A percentile compares a stretch with the other conserved stretches of the same genome.
Evolutionary conservation across 2,888 invertebrate genomes (phyloP).

Genomic region (Oithona nana): DNA sequence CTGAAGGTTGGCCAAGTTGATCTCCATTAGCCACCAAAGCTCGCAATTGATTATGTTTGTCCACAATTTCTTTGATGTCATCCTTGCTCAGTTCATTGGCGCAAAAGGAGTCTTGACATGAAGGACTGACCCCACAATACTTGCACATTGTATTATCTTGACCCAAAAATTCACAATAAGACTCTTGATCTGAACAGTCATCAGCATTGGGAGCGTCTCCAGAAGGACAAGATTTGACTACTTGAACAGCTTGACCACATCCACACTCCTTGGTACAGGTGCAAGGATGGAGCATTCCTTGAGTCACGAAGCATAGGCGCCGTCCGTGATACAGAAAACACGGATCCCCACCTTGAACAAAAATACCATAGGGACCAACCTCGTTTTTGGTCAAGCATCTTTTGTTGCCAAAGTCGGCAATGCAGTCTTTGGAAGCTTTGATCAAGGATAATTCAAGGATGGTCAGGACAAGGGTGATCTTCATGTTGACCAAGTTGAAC

Average conservation of each 20-base stretch:
- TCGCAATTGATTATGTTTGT: not conserved
- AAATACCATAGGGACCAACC: not conserved
- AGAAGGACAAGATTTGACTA: no score
- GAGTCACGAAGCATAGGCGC: no score
- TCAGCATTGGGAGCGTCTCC: no score
- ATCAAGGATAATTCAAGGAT: no score
- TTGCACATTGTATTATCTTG: not conserved
- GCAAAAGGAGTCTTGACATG: not conserved
- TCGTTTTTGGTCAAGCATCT: not conserved
- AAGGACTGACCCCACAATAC: not conserved
- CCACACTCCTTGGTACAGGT: not conserved
- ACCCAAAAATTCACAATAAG: not conserved
- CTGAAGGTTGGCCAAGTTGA: not conserved
- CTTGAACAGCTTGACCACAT: not conserved
- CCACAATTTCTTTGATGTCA: not conserved
- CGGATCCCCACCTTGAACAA: not conserved
- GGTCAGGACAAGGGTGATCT: no score
- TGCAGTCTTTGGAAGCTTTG: not conserved
- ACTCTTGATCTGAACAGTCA: not conserved
- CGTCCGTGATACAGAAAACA: not conserved
- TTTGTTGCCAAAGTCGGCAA: not conserved
- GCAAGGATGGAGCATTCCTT: not conserved
- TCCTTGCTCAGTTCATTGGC: not conserved
- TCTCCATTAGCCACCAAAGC: not conserved
- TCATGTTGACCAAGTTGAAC: no score